Evolutionary conservation across 2,113 vertebrate species (phyloP).

Genomic region (Gymnobelideus leadbeateri): DNA sequence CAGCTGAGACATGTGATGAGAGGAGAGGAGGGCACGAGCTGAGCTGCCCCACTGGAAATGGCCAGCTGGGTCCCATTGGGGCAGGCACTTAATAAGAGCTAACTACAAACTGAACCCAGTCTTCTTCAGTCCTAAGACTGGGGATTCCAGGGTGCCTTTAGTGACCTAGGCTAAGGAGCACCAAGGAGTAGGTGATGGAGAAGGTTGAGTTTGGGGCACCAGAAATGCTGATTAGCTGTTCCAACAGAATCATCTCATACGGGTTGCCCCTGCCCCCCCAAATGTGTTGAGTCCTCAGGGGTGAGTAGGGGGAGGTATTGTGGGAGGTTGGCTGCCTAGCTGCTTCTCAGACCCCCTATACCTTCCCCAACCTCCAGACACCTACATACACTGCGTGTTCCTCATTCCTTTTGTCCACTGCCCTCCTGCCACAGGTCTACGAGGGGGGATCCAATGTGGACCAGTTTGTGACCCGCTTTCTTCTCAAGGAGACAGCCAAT

Average conservation of each 20-base stretch:
- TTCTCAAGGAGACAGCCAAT: slow-evolving; percentile 96
- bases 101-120: neutral
- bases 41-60: too few relatives aligned
- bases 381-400: neutral
- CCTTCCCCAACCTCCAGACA: rapidly evolving
- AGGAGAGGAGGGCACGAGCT: too few relatives aligned
- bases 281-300: neutral
- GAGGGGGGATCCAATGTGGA: slow-evolving; percentile 95
- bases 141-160: neutral
- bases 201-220: neutral
- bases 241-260: neutral
- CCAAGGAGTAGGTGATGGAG: rapidly evolving
- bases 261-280: rapidly evolving
- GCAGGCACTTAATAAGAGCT: neutral
- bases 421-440: slow-evolving; percentile 88
- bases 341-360: too few relatives aligned
- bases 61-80: too few relatives aligned
- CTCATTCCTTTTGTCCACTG: rapidly evolving
- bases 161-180: neutral
- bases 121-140: neutral
- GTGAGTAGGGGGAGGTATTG: neutral
- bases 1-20: too few relatives aligned
- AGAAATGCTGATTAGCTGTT: neutral
- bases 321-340: neutral
- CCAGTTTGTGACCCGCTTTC: slow-evolving; percentile 97